Percentiles rank a stretch among this genome's conserved stretches.
phyloP scores from a whole-genome alignment of 2,113 vertebrate genomes.

The Stigmatopora nigra region DNA sequence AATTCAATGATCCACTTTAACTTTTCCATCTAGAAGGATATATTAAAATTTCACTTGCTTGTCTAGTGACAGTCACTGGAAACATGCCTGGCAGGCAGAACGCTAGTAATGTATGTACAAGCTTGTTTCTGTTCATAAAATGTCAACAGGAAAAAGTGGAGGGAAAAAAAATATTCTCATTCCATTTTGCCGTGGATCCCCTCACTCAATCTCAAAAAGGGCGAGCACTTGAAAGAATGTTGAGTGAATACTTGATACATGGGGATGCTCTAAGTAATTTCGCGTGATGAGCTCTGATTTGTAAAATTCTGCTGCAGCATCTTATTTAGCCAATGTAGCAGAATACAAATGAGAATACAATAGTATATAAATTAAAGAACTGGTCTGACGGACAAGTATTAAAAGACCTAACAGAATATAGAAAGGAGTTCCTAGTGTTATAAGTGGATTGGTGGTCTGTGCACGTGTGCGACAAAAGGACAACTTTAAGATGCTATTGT shows the following conservation, averaged over 20 bases:
- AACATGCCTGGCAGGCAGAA: slow-evolving; percentile 12
- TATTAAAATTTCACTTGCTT: slow-evolving; percentile 25
- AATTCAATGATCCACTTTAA: slow-evolving; percentile 27
- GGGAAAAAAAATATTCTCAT: slow-evolving; percentile 3
- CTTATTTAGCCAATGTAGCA: slow-evolving; percentile 22
- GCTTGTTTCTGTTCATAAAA: slow-evolving; percentile 31
- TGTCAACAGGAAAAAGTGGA: slow-evolving; percentile 19
- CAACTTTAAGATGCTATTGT: slow-evolving; percentile 16
- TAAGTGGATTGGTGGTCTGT: neutral
- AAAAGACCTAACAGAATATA: slow-evolving; percentile 3
- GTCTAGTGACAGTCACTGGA: slow-evolving; percentile 40
- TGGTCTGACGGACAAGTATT: neutral
- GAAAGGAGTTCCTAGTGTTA: neutral
- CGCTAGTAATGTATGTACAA: slow-evolving; percentile 11
- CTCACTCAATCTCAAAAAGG: slow-evolving; percentile 25
- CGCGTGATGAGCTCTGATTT: slow-evolving; percentile 30
- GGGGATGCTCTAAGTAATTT: slow-evolving; percentile 10
- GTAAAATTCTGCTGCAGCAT: slow-evolving; percentile 22
- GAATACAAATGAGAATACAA: slow-evolving; percentile 15
- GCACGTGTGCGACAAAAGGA: slow-evolving; percentile 12
- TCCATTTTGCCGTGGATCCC: slow-evolving; percentile 18
- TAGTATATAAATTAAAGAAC: slow-evolving; percentile 4
- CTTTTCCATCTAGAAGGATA: slow-evolving; percentile 29
- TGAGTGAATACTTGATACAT: slow-evolving; percentile 20
- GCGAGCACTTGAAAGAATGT: slow-evolving; percentile 17